Evolutionary conservation across 2,113 vertebrate species (phyloP), one percentile per base, ranked within the genome.

Genomic region (Emydura subglobosa): DNA sequence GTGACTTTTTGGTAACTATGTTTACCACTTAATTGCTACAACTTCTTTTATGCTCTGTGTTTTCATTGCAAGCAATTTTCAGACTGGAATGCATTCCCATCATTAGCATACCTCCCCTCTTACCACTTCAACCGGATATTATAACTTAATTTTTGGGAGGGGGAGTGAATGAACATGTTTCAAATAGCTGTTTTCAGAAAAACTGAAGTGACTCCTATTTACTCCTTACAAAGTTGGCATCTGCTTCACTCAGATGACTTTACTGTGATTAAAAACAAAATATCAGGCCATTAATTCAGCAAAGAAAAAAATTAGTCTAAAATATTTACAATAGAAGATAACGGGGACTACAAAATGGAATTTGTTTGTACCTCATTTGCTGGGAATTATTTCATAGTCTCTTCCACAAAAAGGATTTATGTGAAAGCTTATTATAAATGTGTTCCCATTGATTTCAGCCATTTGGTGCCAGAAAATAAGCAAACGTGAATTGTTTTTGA

Each of bases 281-380:
- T 16, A 92, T 1, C 19, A 93, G 39, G 59, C 8, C 10, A 87
- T 82, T 94, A 89, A 92, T 91, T 92, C 50, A 84, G n/a, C 27
- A 89, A n/a, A 89, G 53, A 89, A 95, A 93, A 39, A 94, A 50
- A 82, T 80, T 87, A 83, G 44, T 88, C 42, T 59, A 88, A 96
- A 95, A 93, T 88, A 91, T 93, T 92, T 96, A 89, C 59, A 95
- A 79, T 85, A 82, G 42, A 83, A 90, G 51, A 81, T 85, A 96
- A 68, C 19, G 78, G 79, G 17, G 22, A 19, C 29, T 89, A 92
- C n/a, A 85, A 81, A 95, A 89, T n/a, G 6, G 93, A 95, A 90
- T 95, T 87, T 39, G 31, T 55, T 79, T 16, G 16, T 55, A 72
- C 49, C 54, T 91, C 53, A 79, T 90, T 55, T 96, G 91, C 87